Evolutionary conservation across 2,113 vertebrate genomes (phyloP), one percentile per base, ranked within the genome.

Genomic region (Microcebus tavaratra): DNA sequence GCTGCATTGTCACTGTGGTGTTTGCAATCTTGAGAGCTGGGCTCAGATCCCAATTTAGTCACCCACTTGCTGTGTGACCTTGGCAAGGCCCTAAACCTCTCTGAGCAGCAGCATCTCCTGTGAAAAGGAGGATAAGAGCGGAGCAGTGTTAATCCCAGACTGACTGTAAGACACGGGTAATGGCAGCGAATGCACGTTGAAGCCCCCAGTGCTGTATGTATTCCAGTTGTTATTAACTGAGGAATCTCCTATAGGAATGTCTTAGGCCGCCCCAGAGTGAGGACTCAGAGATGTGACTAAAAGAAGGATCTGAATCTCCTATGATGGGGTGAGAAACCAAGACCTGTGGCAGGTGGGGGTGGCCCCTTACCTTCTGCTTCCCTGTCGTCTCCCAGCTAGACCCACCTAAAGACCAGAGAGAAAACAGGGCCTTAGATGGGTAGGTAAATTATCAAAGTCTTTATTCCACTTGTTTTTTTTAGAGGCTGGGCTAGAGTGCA

Each of bases 1-100:
- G 45, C 59, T 5, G 53, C 84, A 85, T n/a, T 36, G 75, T 68
- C 36, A 14, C 80, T 27, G 15, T 82, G 88, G 36, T 36, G 75
- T 61, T 81, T 86, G 72, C 92, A 31, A 42, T 90, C 81, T 88
- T 76, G 48, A 29, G 70, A 91, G 63, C 55, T 91, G 91, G 81
- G 68, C 92, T 96, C 25, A 13, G 81, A 72, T 72, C 87, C 94
- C 84, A 96, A 0, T 50, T 59, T 67, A 84, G 59, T 90, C 70
- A 88, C 59, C 61, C 50, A 21, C 25, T 78, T 70, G 80, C 88
- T 4, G 12, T 50, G 81, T 81, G 95, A 94, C 94, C 83, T 84
- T 85, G 75, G 55, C 68, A 81, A 84, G 55, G 67, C 29, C 42
- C 70, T 92, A 63, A 73, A 73, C 72, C 91, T 92, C 68, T 79